A percentile compares a stretch with the other conserved stretches of the same genome.
phyloP scores from a whole-genome alignment of 2,888 invertebrate species.

The Acanthopleura granulata region DNA sequence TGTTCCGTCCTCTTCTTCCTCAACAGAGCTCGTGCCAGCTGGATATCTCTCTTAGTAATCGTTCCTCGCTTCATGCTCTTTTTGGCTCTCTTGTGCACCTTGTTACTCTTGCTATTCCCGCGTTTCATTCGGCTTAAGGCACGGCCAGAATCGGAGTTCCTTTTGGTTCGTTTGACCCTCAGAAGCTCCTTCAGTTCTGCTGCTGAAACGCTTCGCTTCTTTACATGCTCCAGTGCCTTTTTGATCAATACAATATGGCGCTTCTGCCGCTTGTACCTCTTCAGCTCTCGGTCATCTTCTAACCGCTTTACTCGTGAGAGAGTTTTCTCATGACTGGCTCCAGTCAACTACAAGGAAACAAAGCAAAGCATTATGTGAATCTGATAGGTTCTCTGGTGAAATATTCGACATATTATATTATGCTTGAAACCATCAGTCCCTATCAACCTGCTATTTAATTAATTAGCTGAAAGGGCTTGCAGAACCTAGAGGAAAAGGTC shows the following conservation, averaged over 20 bases:
- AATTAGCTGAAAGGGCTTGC: no score
- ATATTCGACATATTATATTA: no score
- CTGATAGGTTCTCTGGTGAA: no score
- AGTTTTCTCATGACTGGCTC: neutral
- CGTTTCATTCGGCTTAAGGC: neutral
- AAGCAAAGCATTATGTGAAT: no score
- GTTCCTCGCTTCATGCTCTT: neutral
- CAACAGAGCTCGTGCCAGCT: neutral
- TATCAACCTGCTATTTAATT: no score
- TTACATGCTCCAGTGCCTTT: conserved; percentile 11
- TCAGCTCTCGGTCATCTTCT: neutral
- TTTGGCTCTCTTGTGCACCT: neutral
- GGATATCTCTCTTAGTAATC: neutral
- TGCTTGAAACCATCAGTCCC: no score
- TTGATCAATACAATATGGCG: neutral
- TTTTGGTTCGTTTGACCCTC: conserved; percentile 1
- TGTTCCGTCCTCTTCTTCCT: conserved; percentile 8
- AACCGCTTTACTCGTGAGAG: neutral
- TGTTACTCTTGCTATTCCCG: neutral
- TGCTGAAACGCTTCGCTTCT: neutral
- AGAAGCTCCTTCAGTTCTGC: neutral
- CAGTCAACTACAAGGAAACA: no score
- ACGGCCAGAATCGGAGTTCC: neutral
- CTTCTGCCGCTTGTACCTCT: neutral
- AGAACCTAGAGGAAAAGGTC: no score